Base-by-base conservation (phyloP, 2,797 vertebrate species). In the Synanceia verrucosa region DNA sequence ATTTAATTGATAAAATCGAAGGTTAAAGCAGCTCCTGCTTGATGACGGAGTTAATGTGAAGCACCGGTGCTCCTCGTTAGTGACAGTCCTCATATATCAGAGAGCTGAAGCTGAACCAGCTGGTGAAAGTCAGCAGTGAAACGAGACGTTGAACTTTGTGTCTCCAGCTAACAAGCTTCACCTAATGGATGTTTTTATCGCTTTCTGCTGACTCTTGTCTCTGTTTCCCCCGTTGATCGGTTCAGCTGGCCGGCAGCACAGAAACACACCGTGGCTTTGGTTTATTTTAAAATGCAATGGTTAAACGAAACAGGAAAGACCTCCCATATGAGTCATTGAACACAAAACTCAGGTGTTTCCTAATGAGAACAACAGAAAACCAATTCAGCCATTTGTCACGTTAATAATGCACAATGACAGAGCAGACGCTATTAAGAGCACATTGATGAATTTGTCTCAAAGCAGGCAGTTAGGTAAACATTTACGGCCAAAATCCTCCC, bases 261-360 rank as follows among this genome's bases (percentile, higher is more conserved):
- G 24, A 19, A 50, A 10, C 43, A 37, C n/a, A 10, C 9, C 3
- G n/a, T n/a, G 24, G 19, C 31, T 37, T 21, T 11, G 6, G 52
- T 58, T 50, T 34, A 52, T 41, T 53, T 23, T 10, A 19, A 5
- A 46, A 44, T 16, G 8, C 50, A 44, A 10, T 4, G 4, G 14
- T n/a, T n/a, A 28, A 47, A 6, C 48, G 13, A 47, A 53, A 60
- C 14, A 4, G n/a, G 14, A 52, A 56, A 43, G 28, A 18, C 3
- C 63, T 72, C 82, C 82, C 79, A 26, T 2, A 10, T 61, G 78
- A 39, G 48, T 76, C 58, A 34, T 72, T 65, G 59, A 43, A 56
- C 37, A 41, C 43, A 41, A 19, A 43, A 44, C 56, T 43, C 56
- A 52, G 55, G 47, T 61, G 65, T 47, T 70, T 64, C 57, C 57